A percentile compares a stretch with the other conserved stretches of the same genome.
Evolutionary conservation across 2,113 vertebrate genomes (phyloP).

Genomic region (Echinops telfairi): DNA sequence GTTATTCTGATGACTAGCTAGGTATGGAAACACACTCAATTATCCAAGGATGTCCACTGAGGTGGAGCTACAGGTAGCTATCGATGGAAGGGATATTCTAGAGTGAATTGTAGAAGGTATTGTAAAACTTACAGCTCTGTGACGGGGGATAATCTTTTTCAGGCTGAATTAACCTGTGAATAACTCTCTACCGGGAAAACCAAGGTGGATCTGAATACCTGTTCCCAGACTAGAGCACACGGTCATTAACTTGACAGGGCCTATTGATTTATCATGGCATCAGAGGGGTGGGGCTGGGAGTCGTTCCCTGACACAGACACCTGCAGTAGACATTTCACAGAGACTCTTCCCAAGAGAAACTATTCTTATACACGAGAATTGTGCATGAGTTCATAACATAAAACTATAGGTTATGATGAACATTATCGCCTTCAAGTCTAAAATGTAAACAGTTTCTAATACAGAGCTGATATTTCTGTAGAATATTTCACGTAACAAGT

Average conservation of each 20-base stretch:
- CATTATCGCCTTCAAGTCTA: neutral
- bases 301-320: neutral
- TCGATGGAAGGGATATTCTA: neutral
- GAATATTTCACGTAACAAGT: neutral
- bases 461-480: neutral
- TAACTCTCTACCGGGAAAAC: neutral
- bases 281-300: neutral
- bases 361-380: neutral
- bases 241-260: neutral
- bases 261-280: neutral
- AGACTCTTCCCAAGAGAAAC: neutral
- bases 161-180: neutral
- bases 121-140: neutral
- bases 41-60: neutral
- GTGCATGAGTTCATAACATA: neutral
- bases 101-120: neutral
- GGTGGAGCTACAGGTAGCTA: neutral
- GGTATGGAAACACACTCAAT: neutral
- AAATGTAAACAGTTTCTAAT: neutral
- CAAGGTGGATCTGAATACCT: neutral
- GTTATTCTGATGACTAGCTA: neutral
- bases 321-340: neutral
- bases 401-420: slow-evolving; percentile 5
- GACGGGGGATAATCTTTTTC: neutral
- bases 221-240: neutral